Conservation (phyloP, 2,113 vertebrate genomes). For the Seriola rivoliana region DNA sequence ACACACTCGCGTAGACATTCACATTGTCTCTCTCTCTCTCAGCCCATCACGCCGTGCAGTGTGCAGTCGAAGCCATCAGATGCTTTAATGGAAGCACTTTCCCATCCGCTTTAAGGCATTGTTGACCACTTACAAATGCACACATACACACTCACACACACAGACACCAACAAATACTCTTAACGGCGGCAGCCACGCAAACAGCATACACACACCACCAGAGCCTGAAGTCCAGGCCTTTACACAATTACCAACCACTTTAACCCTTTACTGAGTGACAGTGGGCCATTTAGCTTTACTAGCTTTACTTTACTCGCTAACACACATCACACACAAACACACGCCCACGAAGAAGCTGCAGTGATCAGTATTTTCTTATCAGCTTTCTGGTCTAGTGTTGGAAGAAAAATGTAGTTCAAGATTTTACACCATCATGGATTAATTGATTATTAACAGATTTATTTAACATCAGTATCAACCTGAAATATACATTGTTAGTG, state of each 20-base stretch:
- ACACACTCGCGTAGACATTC: constrained; percentile 9
- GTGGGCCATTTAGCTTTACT: constrained; percentile 53
- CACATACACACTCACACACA: constrained; percentile 26
- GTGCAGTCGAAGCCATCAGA: constrained; percentile 53
- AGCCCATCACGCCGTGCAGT: constrained; percentile 29
- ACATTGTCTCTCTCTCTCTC: constrained; percentile 10
- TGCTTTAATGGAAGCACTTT: constrained; percentile 73
- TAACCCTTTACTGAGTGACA: constrained; percentile 59
- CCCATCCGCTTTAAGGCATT: constrained; percentile 63
- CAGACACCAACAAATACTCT: not conserved
- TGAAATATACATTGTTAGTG: no score
- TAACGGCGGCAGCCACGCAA: not conserved
- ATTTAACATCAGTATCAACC: no score
- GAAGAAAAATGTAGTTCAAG: not conserved
- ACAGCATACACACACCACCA: not conserved
- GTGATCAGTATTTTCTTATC: not conserved
- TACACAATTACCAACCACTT: constrained; percentile 64
- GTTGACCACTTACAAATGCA: constrained; percentile 64
- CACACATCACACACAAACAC: constrained; percentile 7
- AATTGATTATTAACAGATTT: no score
- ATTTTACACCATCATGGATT: not conserved
- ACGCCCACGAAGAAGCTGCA: not conserved
- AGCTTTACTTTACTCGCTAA: no score
- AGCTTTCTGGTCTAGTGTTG: not conserved
- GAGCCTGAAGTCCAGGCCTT: constrained; percentile 39